Conservation (phyloP, 2,797 vertebrate species). For the Cacajao melanocephalus region DNA sequence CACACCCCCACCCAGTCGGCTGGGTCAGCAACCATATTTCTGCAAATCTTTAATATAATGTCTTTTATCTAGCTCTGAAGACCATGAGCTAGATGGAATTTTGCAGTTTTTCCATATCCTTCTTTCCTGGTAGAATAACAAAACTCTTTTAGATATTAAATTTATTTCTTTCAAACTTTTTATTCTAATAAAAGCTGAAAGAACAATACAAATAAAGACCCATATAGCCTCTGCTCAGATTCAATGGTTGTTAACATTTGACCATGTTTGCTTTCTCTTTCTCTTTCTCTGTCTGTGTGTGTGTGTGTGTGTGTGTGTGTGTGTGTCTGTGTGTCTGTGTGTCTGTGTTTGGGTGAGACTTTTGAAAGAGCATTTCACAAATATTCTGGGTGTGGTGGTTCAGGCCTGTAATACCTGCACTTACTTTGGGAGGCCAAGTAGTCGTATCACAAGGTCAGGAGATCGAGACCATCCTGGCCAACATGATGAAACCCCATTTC, state of each 20-base stretch:
- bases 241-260: not conserved
- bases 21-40: not conserved
- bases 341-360: not conserved
- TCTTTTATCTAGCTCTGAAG: not conserved
- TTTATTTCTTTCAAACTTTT: not conserved
- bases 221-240: not conserved
- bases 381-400: no score
- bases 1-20: not conserved
- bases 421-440: no score
- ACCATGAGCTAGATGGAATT: not conserved
- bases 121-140: not conserved
- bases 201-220: not conserved
- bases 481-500: no score
- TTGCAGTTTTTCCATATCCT: not conserved
- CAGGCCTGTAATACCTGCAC: no score
- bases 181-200: not conserved
- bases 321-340: not conserved
- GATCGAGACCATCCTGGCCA: not conserved
- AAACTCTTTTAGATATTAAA: not conserved
- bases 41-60: not conserved
- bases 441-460: no score
- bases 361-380: not conserved
- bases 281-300: accelerated
- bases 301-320: not conserved
- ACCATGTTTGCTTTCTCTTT: not conserved